Base-by-base conservation (phyloP, 92 coral and sea anemone species). In the Epizoanthus fatuus region DNA sequence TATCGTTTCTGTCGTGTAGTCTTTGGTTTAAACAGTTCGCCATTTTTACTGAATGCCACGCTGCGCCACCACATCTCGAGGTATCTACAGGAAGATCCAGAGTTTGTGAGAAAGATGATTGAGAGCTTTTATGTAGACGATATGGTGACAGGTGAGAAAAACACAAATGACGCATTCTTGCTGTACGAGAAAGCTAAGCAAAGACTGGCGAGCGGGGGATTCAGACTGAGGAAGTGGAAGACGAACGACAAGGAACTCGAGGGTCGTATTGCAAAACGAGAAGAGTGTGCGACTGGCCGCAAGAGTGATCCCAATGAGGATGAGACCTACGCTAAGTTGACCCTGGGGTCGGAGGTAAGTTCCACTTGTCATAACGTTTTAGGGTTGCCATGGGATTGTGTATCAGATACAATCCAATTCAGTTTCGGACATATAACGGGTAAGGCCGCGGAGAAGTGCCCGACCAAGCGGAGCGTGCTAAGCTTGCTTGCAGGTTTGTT, bases 31-130 rank as follows among this genome's bases (percentile, higher is more conserved):
- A 83, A 74, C 68, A 56, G 79, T 38, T 82, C 54, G 25, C 25
- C 25, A 22, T 22, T 22, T 22, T 22, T 22, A 22, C 25, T 22
- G 25, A 22, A 22, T 22, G 90, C 92, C 60, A 88, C 95, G 3
- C 69, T 92, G 20, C 84, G 89, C 47, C 70, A 92, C 60, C 95
- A 92, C 58, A 57, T 92, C 64, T 81, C 74, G 10, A 63, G 75
- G 64, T 92, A 56, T 53, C 58, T 10, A 5, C 49, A 71, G 14
- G 60, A 65, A 17, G 95, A 92, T 49, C 85, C 95, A 35, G 90
- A 80, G 69, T 22, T 22, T 22, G 25, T 22, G 25, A 22, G 25
- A 22, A 22, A 22, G 25, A 22, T 22, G 25, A 22, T 22, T 22
- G 25, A 22, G 25, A 22, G 25, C 25, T 22, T 22, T 22, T 22